These are phyloP conservation scores for Dynastes tityus DNA, from an alignment of 2,888 invertebrate species.

Conservation along the genomic window DNA sequence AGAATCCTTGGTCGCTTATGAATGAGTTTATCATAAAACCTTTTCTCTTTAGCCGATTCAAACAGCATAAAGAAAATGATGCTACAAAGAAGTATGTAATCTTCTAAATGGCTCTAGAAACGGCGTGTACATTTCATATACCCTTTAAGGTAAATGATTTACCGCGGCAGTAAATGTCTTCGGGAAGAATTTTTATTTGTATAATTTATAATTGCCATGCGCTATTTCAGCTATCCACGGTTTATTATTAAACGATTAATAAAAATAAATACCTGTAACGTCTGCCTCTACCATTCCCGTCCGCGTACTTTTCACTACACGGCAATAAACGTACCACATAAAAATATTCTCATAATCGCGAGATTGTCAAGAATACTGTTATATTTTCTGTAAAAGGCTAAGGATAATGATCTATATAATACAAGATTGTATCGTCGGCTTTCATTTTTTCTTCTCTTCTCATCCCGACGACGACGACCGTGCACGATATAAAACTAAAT, in stretches of 20 bases:
- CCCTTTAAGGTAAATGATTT: conserved; percentile 12
- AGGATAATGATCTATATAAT: conserved; percentile 50
- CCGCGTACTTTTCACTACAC: not conserved
- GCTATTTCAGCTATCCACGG: conserved; percentile 23
- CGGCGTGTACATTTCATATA: not conserved
- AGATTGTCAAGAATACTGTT: conserved; percentile 46
- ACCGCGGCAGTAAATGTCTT: not conserved
- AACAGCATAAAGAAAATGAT: too few relatives aligned
- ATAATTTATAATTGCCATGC: conserved; percentile 24
- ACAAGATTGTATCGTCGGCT: conserved; percentile 48
- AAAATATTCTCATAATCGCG: conserved; percentile 48
- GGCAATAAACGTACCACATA: conserved; percentile 42
- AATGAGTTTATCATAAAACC: too few relatives aligned
- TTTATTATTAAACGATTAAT: conserved; percentile 32
- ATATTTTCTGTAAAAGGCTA: conserved; percentile 50
- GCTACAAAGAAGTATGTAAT: too few relatives aligned
- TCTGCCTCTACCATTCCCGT: conserved; percentile 17
- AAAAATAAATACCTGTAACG: conserved; percentile 28
- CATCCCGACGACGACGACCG: not conserved
- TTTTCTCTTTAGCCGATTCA: too few relatives aligned
- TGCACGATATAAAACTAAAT: conserved; percentile 47
- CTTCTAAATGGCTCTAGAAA: not conserved
- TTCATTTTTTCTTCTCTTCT: conserved; percentile 3
- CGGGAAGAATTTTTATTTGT: conserved; percentile 20
- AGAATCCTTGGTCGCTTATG: too few relatives aligned